Evolutionary conservation across 2,888 invertebrate species (phyloP).

Genomic region (Ichneumoninae sp.): DNA sequence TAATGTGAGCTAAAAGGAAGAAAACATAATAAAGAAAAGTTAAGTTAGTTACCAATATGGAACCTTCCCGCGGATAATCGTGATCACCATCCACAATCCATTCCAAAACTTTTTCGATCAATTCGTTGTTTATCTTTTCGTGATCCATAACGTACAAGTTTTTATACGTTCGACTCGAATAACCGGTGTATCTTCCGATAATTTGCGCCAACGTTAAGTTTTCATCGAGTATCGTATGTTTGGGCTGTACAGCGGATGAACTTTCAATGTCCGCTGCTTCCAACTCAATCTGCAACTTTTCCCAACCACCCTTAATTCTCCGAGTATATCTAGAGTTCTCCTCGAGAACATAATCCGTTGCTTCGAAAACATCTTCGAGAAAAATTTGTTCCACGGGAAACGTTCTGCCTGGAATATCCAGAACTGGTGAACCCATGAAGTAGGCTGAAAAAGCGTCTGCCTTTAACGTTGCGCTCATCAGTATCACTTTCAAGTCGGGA

Average conservation of each 20-base stretch:
- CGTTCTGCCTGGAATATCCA: constrained; percentile 93
- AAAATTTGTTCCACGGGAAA: constrained; percentile 93
- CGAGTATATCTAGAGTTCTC: constrained; percentile 88
- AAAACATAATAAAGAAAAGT: constrained; percentile 4
- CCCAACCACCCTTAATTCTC: constrained; percentile 87
- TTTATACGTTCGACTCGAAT: constrained; percentile 88
- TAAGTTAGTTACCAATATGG: constrained; percentile 87
- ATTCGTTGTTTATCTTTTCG: constrained; percentile 91
- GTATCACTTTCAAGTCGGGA: constrained; percentile 91
- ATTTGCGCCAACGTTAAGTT: constrained; percentile 89
- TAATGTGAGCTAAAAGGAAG: neutral
- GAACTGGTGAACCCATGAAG: constrained; percentile 91
- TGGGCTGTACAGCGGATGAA: constrained; percentile 86
- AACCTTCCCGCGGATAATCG: constrained; percentile 88
- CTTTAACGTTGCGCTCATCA: constrained; percentile 98
- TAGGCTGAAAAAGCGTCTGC: constrained; percentile 93
- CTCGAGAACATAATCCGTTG: constrained; percentile 87
- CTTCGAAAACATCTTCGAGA: constrained; percentile 92
- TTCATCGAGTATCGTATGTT: constrained; percentile 89
- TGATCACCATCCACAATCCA: constrained; percentile 91
- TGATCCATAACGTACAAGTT: constrained; percentile 91
- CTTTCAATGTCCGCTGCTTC: constrained; percentile 87
- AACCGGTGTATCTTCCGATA: constrained; percentile 88
- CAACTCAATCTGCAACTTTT: constrained; percentile 88
- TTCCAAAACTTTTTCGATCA: constrained; percentile 89